Base-by-base conservation (phyloP, 2,888 invertebrate species). In the Aleiodes leptofemur region DNA sequence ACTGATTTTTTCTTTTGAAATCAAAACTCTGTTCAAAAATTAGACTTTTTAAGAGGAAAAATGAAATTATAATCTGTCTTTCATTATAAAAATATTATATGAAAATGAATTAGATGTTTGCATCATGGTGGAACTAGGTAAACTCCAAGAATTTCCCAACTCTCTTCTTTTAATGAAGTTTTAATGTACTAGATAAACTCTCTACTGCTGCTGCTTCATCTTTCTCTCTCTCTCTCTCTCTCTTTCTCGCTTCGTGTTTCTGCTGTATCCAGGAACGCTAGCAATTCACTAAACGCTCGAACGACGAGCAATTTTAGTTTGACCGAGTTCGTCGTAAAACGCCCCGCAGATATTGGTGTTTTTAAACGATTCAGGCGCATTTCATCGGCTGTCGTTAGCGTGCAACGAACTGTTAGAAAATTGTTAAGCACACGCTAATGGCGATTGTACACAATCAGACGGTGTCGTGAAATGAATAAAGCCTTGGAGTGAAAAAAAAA, bases 301-400 rank as follows among this genome's bases (percentile, higher is more conserved):
- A 83, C 83, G 82, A 83, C 82, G 80, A 80, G 81, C 81, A 83
- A 84, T 85, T 85, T 81, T 81, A 83, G 81, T 84, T 83, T 84
- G 83, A 74, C 82, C 85, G 82, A 84, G 82, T 83, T 85, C 64
- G 72, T 59, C 74, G 69, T 51, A 51, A 53, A 76, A 75, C 74
- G 69, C 72, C 74, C 76, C 69, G 76, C 76, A 73, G 78, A 77
- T 77, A 79, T 78, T 76, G 76, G 66, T 72, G 71, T 73, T 75
- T 68, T 68, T 51, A 64, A 64, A 64, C 43, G 50, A 48, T 64
- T 64, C 64, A 43, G 8, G 48, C 16, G 23, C 7, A 23, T 64
- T 48, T 64, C 64, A 43, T 64, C 48, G 48, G 64, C 23, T 64
- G 64, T 64, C 43, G 64, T 64, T 43, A 64, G 14, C 6, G 61